A percentile compares a stretch with the other conserved stretches of the same genome.
phyloP scores from a whole-genome alignment of 2,888 invertebrate genomes.

The Drosophila robusta region DNA sequence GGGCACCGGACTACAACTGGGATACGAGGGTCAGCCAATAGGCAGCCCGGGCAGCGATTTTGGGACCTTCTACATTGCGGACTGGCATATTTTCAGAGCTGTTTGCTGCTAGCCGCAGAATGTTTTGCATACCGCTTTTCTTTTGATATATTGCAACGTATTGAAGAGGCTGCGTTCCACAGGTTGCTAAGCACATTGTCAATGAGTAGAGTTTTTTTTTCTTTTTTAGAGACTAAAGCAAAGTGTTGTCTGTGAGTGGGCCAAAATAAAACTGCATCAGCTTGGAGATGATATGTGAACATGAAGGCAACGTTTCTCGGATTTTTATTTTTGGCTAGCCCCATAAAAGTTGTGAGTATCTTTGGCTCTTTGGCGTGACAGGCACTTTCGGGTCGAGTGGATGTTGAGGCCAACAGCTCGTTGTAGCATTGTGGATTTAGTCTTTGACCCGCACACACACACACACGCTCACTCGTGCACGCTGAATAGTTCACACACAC shows the following conservation, averaged over 20 bases:
- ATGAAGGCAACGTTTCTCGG: constrained; percentile 11
- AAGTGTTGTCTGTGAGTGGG: constrained; percentile 2
- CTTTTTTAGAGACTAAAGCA: constrained; percentile 16
- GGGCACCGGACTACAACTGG: not conserved
- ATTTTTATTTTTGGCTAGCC: constrained; percentile 52
- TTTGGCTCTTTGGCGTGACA: constrained; percentile 43
- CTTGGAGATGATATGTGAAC: constrained; percentile 3
- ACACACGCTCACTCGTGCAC: constrained; percentile 25
- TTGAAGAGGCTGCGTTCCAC: constrained; percentile 82
- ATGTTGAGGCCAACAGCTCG: constrained; percentile 58
- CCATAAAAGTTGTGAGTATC: constrained; percentile 42
- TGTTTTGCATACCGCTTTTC: constrained; percentile 79
- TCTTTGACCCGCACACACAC: constrained; percentile 65
- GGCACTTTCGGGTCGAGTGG: constrained; percentile 51
- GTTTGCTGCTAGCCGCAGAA: constrained; percentile 57
- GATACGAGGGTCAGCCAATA: constrained; percentile 28
- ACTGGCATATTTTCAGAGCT: constrained; percentile 47
- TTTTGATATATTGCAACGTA: constrained; percentile 81
- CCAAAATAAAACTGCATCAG: constrained; percentile 34
- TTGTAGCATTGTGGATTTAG: constrained; percentile 68
- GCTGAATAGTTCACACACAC: constrained; percentile 31
- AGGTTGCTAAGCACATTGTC: constrained; percentile 71
- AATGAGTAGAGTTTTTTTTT: constrained; percentile 12
- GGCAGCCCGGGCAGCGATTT: not conserved
- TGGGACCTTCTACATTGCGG: constrained; percentile 21